Evolutionary conservation across 2,797 vertebrate genomes (phyloP).

Genomic region (Falco novaeseelandiae): DNA sequence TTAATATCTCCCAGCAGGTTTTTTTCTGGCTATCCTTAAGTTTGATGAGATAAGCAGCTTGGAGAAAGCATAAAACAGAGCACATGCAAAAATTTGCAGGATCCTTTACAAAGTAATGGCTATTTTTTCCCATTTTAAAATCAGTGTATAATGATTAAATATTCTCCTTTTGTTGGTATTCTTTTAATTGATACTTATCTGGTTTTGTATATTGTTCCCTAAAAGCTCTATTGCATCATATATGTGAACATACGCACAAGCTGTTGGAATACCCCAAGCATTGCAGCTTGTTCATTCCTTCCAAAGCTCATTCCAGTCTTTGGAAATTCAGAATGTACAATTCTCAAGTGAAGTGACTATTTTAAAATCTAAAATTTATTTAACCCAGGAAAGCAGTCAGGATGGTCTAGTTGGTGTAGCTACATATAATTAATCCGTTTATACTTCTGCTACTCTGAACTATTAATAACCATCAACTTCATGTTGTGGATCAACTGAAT

Average conservation of each 20-base stretch:
- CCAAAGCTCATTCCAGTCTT: neutral
- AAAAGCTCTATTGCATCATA: neutral
- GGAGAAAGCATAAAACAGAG: neutral
- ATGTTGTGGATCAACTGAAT: neutral
- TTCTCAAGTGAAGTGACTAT: neutral
- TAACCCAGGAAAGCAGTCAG: neutral
- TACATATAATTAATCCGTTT: neutral
- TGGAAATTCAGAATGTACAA: neutral
- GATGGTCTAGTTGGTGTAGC: neutral
- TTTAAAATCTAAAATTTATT: neutral
- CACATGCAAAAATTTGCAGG: neutral
- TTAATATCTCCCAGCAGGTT: neutral
- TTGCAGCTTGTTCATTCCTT: neutral
- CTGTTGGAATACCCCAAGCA: neutral
- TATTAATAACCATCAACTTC: neutral
- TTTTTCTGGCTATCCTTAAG: neutral
- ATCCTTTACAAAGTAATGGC: neutral
- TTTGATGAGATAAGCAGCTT: neutral
- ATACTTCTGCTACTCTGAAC: neutral
- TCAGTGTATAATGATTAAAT: neutral
- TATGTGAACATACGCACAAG: rapidly evolving
- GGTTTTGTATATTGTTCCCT: neutral
- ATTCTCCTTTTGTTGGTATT: neutral
- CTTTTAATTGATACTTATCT: neutral
- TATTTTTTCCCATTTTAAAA: neutral